These are phyloP conservation scores for Cetoscarus ocellatus DNA, from an alignment of 2,797 vertebrate species.

Conservation along the genomic window DNA sequence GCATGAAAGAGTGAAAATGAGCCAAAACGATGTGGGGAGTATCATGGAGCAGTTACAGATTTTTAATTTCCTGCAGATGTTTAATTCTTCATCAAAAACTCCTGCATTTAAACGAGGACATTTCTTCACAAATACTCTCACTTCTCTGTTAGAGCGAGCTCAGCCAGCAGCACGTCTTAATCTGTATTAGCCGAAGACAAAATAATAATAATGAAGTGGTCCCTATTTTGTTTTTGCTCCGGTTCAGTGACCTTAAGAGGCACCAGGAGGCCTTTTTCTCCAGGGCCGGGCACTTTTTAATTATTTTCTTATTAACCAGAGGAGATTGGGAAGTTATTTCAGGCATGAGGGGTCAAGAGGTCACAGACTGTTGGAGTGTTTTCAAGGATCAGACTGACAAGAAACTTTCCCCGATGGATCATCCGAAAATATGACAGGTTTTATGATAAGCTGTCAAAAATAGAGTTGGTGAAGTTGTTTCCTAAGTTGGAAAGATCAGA, in stretches of 20 bases:
- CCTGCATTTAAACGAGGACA: not conserved
- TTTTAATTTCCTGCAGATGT: not conserved
- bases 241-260: slow-evolving; percentile 8
- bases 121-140: not conserved
- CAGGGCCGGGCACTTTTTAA: slow-evolving; percentile 21
- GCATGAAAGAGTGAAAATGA: slow-evolving; percentile 20
- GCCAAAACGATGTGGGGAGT: not conserved
- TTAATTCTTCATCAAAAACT: not conserved
- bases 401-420: slow-evolving; percentile 26
- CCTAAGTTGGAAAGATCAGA: too few species aligned
- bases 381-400: slow-evolving; percentile 30
- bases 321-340: slow-evolving; percentile 59
- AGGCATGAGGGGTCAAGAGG: slow-evolving; percentile 51
- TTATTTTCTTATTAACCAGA: slow-evolving; percentile 58
- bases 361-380: slow-evolving; percentile 37
- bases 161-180: not conserved
- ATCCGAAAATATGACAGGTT: too few species aligned
- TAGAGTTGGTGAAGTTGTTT: too few species aligned
- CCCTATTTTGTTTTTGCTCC: not conserved
- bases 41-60: not conserved
- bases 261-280: slow-evolving; percentile 20
- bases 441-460: too few species aligned
- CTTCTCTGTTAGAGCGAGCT: not conserved
- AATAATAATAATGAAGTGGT: not conserved
- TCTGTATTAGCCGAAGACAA: slow-evolving; percentile 4